phyloP scores from a whole-genome alignment of 2,797 vertebrate genomes.

The Oryzias dopingdopingensis region DNA sequence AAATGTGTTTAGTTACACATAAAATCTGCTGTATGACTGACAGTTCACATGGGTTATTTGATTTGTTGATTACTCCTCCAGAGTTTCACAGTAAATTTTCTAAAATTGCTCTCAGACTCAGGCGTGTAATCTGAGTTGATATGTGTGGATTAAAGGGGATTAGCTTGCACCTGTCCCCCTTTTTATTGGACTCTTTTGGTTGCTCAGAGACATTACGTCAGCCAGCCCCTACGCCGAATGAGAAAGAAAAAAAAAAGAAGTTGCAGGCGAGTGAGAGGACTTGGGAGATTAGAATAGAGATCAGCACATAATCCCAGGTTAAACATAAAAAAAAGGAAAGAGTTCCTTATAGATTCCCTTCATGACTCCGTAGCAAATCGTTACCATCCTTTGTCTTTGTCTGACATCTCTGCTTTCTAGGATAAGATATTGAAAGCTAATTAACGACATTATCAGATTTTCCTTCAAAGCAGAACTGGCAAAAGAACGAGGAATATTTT shows the following conservation, averaged over 20 bases:
- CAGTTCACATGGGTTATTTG: slow-evolving; percentile 4
- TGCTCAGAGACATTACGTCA: slow-evolving; percentile 32
- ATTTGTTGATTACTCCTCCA: background rate
- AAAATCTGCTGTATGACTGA: slow-evolving; percentile 3
- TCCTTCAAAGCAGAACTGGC: background rate
- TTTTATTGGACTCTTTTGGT: slow-evolving; percentile 56
- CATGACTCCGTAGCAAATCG: slow-evolving; percentile 12
- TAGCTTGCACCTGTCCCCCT: slow-evolving; percentile 62
- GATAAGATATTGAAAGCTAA: slow-evolving; percentile 4
- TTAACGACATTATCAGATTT: slow-evolving; percentile 21
- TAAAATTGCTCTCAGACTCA: slow-evolving; percentile 15
- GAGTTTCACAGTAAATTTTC: slow-evolving; percentile 17
- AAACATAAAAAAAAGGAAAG: slow-evolving; percentile 36
- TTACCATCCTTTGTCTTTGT: slow-evolving; percentile 4
- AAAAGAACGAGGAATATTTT: background rate
- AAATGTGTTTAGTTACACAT: background rate
- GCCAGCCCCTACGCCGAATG: slow-evolving; percentile 23
- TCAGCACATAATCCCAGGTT: slow-evolving; percentile 43
- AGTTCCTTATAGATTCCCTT: slow-evolving; percentile 22
- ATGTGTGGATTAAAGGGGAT: slow-evolving; percentile 58
- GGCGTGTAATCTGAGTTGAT: slow-evolving; percentile 53
- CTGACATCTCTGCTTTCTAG: slow-evolving; percentile 17
- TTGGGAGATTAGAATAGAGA: slow-evolving; percentile 29
- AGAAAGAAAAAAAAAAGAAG: slow-evolving; percentile 8
- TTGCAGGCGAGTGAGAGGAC: slow-evolving; percentile 12